Percentiles rank a stretch among this genome's conserved stretches.
These are phyloP conservation scores for Drosophila prolongata DNA, from an alignment of 2,888 invertebrate genomes.

Conservation along the genomic window DNA sequence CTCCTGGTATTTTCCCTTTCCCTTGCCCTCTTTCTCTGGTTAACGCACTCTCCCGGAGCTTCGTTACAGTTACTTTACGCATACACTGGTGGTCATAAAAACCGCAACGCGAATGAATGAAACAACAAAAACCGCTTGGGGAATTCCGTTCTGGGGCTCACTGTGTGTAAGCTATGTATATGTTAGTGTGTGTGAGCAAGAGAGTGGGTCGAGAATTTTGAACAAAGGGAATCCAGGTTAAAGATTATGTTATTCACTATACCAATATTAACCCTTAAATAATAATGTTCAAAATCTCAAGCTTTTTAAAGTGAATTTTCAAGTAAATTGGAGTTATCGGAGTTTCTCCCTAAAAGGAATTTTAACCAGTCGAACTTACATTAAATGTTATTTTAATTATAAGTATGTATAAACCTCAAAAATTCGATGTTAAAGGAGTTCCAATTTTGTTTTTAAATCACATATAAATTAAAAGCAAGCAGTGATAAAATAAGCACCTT, in stretches of 20 bases:
- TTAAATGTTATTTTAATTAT: too few relatives aligned
- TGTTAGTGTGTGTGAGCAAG: neutral
- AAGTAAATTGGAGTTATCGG: too few relatives aligned
- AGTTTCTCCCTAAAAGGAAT: too few relatives aligned
- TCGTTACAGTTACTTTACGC: slow-evolving; percentile 75
- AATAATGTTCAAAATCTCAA: neutral
- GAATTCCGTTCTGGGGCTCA: slow-evolving; percentile 28
- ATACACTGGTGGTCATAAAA: slow-evolving; percentile 61
- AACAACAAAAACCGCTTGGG: slow-evolving; percentile 45
- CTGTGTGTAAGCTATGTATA: slow-evolving; percentile 1
- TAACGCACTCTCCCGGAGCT: slow-evolving; percentile 49
- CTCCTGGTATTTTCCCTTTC: neutral
- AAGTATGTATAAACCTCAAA: too few relatives aligned
- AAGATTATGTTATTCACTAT: slow-evolving; percentile 32
- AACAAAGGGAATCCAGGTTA: slow-evolving; percentile 39
- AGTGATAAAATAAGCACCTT: too few relatives aligned
- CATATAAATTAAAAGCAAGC: too few relatives aligned
- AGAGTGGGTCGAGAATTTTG: slow-evolving; percentile 32
- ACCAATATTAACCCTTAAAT: slow-evolving; percentile 19
- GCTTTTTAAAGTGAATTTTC: too few relatives aligned
- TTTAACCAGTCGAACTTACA: too few relatives aligned
- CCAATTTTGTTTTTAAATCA: too few relatives aligned
- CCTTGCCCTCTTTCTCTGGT: slow-evolving; percentile 5
- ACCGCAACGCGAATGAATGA: slow-evolving; percentile 40
- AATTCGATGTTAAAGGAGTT: too few relatives aligned